Evolutionary conservation across 2,113 vertebrate genomes (phyloP).

Genomic region (Cochlearius cochlearius): DNA sequence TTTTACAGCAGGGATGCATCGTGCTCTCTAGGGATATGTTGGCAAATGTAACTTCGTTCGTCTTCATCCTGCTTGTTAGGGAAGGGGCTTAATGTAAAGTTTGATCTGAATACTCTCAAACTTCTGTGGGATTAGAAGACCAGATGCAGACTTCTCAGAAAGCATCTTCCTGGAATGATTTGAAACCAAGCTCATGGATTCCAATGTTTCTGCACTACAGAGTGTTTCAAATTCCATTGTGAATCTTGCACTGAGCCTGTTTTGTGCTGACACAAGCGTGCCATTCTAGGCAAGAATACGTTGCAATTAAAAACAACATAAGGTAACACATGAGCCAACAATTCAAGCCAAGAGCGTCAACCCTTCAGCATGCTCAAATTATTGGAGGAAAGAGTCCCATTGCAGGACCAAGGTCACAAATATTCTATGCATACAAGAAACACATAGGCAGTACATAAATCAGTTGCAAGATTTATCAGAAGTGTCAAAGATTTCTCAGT

Average conservation of each 20-base stretch:
- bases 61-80: neutral
- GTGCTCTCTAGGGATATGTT: neutral
- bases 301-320: neutral
- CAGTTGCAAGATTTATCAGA: neutral
- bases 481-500: neutral
- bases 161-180: neutral
- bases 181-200: neutral
- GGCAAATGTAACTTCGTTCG: neutral
- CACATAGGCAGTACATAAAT: neutral
- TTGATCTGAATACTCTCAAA: neutral
- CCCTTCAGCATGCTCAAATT: neutral
- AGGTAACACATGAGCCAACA: neutral
- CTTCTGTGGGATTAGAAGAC: conserved; percentile 28
- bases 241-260: neutral
- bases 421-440: neutral
- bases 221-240: neutral
- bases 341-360: neutral
- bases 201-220: neutral
- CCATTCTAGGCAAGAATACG: neutral
- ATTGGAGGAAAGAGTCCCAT: neutral
- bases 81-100: neutral
- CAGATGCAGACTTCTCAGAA: conserved; percentile 21
- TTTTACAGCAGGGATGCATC: neutral
- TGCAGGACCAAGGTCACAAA: neutral
- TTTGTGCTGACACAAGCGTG: neutral